Evolutionary conservation across 2,888 invertebrate genomes (phyloP), one percentile per base, ranked within the genome.

Genomic region (Lagria hirta): DNA sequence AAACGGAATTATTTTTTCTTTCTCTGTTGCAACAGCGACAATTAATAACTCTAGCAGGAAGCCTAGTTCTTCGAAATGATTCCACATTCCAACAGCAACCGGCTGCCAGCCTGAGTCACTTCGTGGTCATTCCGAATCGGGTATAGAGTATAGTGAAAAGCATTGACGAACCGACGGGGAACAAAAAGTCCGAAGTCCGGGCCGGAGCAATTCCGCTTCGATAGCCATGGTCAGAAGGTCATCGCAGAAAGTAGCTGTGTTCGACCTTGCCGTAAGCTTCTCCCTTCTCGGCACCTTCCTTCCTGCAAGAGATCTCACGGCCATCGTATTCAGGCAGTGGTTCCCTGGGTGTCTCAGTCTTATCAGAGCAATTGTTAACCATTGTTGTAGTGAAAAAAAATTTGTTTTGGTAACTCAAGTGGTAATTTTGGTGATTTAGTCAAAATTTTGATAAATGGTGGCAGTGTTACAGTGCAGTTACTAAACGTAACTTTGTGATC

Each of bases 211-310:
- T 62, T 62, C 62, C 61, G 59, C 57, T 57, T 62, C 53, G 50
- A 52, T 57, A 62, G 49, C 62, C 61, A 58, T 63, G 62, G 57
- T 48, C 48, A 43, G 57, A 63, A 62, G 63, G 61, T 63, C 60
- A 55, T 41, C 52, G 51, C 58, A 55, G 55, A 60, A 60, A 60
- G 60, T 58, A 52, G 55, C 55, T 47, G 50, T 46, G 28, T 24
- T 34, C 55, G 58, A 58, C 61, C 61, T 61, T 61, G 61, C 59
- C 61, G 51, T 46, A 43, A 51, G 55, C 56, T 54, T 55, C 62
- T 61, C 58, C 58, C 61, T 62, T 60, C 59, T 54, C 55, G 48
- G 48, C 56, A 51, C 61, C 60, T 62, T 61, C 63, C 62, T 64
- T 61, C 62, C 61, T 60, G 54, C 51, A 52, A 46, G 55, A 42